Base-by-base conservation (phyloP, 92 coral and sea anemone genomes). In the Epizoanthus ramosus region DNA sequence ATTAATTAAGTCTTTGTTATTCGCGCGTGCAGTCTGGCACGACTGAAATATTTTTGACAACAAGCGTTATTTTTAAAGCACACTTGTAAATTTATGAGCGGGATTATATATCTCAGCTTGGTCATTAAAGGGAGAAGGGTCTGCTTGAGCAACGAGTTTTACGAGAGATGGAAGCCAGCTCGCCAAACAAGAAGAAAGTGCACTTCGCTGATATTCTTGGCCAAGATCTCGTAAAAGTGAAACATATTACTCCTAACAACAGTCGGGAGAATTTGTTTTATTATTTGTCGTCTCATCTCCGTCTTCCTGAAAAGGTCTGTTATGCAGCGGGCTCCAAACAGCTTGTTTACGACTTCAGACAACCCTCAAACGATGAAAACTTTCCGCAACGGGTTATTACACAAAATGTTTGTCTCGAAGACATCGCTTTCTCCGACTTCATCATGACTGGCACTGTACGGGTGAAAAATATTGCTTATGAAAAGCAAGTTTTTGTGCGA, bases 121-220 rank as follows among this genome's bases (percentile, higher is more conserved):
- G 15, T 50, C 54, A 12, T 50, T 50, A 15, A 13, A 50, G 54
- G 54, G 15, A 50, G 54, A 9, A 50, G 54, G 54, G 54, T 50
- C 54, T 1, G 13, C 15, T 2, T 12, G 54, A 50, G 16, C 54
- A 9, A 10, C 13, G 54, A 50, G 54, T 13, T 0, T 9, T 50
- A 50, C 2, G 14, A 50, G 13, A 2, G 14, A 77, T 77, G 82
- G 43, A 77, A 13, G 61, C 43, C 41, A 60, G 41, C 50, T 41
- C 47, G 23, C 57, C 70, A 60, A 41, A 25, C 69, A 89, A 89
- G 59, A 88, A 94, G 56, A 95, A 86, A 33, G 99, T 97, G 58
- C 96, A 94, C 28, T 97, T 97, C 69, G 99, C 99, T 8, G 99
- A 97, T 68, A 86, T 88, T 43, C 88, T 90, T 43, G 98, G 98